A percentile compares a stretch with the other conserved stretches of the same genome.
Evolutionary conservation across 1,140 invertebrate species (phyloP).

Genomic region (Armadillidium nasatum): DNA sequence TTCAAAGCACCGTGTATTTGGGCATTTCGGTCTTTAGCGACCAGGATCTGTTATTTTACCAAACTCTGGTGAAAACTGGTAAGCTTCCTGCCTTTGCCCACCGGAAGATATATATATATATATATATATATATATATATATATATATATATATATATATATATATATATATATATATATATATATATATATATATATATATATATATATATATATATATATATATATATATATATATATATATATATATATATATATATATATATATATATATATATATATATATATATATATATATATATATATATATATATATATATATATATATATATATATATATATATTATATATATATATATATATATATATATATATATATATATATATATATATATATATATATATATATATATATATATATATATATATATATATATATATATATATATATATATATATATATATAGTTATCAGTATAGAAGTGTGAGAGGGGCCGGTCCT

Average conservation of each 20-base stretch:
- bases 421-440: slow-evolving; percentile 6
- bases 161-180: slow-evolving; percentile 6
- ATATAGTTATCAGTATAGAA: no score
- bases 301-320: neutral
- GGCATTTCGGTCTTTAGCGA: no score
- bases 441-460: neutral
- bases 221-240: neutral
- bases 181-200: slow-evolving; percentile 2
- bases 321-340: neutral
- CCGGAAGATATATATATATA: neutral
- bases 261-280: slow-evolving; percentile 1
- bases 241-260: neutral
- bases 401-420: slow-evolving; percentile 2
- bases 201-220: neutral
- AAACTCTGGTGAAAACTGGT: no score
- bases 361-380: no score
- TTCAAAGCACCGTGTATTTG: no score
- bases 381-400: slow-evolving; percentile 6
- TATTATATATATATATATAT: slow-evolving; percentile 6
- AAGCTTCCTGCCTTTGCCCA: no score
- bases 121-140: slow-evolving; percentile 6
- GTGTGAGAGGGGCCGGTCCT: no score
- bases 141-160: slow-evolving; percentile 6
- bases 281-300: slow-evolving; percentile 2
- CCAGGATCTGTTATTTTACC: no score